Evolutionary conservation across 2,888 invertebrate species (phyloP).

Genomic region (Calameuta filiformis): DNA sequence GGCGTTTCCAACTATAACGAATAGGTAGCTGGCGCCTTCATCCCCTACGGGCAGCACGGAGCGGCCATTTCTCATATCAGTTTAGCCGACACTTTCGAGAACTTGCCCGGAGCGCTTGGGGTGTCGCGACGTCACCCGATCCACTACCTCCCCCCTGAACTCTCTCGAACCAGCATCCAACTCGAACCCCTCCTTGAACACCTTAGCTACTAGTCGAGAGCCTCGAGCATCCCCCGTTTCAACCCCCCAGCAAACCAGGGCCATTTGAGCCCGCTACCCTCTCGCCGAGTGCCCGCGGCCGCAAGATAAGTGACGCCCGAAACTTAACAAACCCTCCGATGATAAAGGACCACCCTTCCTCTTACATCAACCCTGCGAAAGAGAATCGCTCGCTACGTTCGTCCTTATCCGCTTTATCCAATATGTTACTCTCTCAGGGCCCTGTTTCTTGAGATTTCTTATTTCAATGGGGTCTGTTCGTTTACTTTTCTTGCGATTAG

Average conservation of each 20-base stretch:
- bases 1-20: conserved; percentile 56
- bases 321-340: conserved; percentile 52
- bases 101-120: conserved; percentile 56
- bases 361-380: background rate
- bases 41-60: conserved; percentile 64
- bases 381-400: background rate
- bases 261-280: background rate
- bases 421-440: background rate
- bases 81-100: conserved; percentile 65
- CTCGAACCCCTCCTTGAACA: background rate
- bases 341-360: conserved; percentile 2
- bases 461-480: background rate
- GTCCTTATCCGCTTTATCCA: background rate
- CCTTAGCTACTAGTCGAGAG: conserved; percentile 2
- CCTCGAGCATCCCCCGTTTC: conserved; percentile 7
- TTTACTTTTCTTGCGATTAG: background rate
- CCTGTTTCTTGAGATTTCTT: background rate
- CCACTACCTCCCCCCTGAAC: conserved; percentile 42
- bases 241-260: background rate
- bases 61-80: conserved; percentile 65
- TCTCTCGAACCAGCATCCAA: background rate
- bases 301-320: conserved; percentile 60
- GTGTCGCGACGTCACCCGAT: conserved; percentile 60
- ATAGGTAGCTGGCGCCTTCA: conserved; percentile 53
- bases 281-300: conserved; percentile 41